A percentile compares a stretch with the other conserved stretches of the same genome.
Evolutionary conservation across 35 echinoderm and acorn worm genomes (phyloP).

Genomic region (Apostichopus californicus): DNA sequence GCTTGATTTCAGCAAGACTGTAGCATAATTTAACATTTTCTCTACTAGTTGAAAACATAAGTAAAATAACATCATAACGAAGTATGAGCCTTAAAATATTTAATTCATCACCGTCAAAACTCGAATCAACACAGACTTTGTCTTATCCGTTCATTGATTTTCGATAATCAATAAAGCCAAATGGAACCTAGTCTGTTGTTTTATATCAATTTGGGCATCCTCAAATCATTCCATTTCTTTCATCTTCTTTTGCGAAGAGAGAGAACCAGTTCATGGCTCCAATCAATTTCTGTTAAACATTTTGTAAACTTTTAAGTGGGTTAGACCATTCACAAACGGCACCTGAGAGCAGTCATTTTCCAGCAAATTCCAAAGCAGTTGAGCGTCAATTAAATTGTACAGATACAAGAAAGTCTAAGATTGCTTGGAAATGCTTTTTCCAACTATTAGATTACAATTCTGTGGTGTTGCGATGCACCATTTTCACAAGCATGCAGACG

Average conservation of each 20-base stretch:
- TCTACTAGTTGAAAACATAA: too few species aligned
- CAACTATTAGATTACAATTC: background rate
- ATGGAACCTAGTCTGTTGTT: background rate
- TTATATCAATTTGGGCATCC: background rate
- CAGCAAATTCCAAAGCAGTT: background rate
- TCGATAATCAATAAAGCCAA: too few species aligned
- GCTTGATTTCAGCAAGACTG: too few species aligned
- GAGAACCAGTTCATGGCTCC: background rate
- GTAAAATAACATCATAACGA: too few species aligned
- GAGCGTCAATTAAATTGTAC: background rate
- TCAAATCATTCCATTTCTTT: background rate
- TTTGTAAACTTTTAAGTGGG: background rate
- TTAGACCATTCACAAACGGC: background rate
- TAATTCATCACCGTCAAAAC: too few species aligned
- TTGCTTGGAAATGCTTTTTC: background rate
- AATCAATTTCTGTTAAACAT: background rate
- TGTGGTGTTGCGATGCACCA: background rate
- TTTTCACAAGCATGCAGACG: too few species aligned
- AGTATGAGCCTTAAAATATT: too few species aligned
- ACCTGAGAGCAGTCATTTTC: background rate
- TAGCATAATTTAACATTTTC: too few species aligned
- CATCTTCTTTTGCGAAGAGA: background rate
- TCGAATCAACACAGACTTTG: too few species aligned
- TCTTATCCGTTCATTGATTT: too few species aligned
- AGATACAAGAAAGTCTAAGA: background rate